A percentile compares a stretch with the other conserved stretches of the same genome.
phyloP scores from a whole-genome alignment of 2,797 vertebrate genomes.

The Nothura maculosa region DNA sequence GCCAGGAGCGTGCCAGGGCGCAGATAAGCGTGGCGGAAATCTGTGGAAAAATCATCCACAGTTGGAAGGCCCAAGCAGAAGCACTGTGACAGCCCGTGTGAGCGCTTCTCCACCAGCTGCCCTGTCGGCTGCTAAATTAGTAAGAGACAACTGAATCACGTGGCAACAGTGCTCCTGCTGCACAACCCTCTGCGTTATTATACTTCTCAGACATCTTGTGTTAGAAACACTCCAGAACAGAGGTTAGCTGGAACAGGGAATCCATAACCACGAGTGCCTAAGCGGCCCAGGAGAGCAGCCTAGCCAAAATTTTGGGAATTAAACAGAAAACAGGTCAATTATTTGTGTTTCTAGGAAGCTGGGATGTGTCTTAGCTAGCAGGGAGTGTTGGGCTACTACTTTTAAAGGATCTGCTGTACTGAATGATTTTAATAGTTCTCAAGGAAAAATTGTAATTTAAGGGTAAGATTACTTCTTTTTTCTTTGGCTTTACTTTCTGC shows the following conservation, averaged over 20 bases:
- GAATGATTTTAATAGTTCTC: accelerated
- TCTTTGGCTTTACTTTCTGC: not conserved
- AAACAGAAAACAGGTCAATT: not conserved
- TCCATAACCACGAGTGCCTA: accelerated
- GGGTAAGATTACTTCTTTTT: too few relatives aligned
- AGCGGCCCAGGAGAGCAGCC: not conserved
- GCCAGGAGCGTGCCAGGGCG: not conserved
- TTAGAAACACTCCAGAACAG: not conserved
- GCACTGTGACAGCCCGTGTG: not conserved
- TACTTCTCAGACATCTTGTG: not conserved
- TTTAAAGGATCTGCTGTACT: not conserved
- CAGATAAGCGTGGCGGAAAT: accelerated
- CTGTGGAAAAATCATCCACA: accelerated
- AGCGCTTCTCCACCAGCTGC: not conserved
- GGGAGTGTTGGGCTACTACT: not conserved
- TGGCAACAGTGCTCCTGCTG: slow-evolving; percentile 16
- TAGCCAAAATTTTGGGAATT: not conserved
- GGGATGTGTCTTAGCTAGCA: accelerated
- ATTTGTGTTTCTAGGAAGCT: not conserved
- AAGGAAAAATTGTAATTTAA: accelerated
- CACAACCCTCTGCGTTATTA: not conserved
- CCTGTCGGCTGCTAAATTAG: slow-evolving; percentile 8
- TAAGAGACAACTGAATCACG: slow-evolving; percentile 32
- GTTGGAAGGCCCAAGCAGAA: not conserved
- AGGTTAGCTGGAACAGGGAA: not conserved